Conservation (phyloP, 1,140 invertebrate species). For the Drosophila kikkawai region DNA sequence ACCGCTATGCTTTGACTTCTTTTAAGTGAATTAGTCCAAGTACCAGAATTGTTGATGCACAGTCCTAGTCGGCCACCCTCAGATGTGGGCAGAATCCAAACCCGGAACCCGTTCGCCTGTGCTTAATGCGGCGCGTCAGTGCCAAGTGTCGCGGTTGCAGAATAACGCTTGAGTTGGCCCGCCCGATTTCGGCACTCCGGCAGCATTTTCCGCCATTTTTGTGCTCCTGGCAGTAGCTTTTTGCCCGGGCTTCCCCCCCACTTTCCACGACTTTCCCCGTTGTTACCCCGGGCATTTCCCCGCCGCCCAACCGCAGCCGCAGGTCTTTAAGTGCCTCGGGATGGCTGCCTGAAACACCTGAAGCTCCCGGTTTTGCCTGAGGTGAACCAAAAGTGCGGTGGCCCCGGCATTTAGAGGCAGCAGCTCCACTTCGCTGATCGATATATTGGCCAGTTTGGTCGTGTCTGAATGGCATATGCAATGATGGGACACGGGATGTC, state of each 20-base stretch:
- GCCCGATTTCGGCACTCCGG: conserved; percentile 43
- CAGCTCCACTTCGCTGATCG: conserved; percentile 26
- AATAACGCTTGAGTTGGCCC: conserved; percentile 67
- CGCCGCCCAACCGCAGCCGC: conserved; percentile 35
- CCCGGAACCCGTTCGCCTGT: conserved; percentile 61
- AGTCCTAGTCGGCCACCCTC: conserved; percentile 4
- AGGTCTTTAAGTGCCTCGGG: conserved; percentile 45
- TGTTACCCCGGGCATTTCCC: neutral
- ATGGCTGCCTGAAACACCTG: conserved; percentile 33
- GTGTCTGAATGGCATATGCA: conserved; percentile 40
- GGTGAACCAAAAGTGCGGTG: conserved; percentile 35
- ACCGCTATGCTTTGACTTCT: neutral
- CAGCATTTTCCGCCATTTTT: conserved; percentile 39
- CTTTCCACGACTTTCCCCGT: neutral
- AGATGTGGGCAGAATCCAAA: conserved; percentile 5
- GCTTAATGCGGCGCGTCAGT: conserved; percentile 75
- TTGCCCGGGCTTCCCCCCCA: neutral
- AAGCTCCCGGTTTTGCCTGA: conserved; percentile 21
- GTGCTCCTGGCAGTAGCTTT: conserved; percentile 18
- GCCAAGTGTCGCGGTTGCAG: conserved; percentile 77
- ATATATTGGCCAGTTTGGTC: conserved; percentile 34
- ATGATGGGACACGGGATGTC: conserved; percentile 20
- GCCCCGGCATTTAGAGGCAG: conserved; percentile 28
- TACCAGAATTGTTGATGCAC: conserved; percentile 1
- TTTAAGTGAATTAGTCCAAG: conserved; percentile 7